These are phyloP conservation scores for Dendrolimus houi DNA, from an alignment of 2,888 invertebrate species.

Conservation along the genomic window DNA sequence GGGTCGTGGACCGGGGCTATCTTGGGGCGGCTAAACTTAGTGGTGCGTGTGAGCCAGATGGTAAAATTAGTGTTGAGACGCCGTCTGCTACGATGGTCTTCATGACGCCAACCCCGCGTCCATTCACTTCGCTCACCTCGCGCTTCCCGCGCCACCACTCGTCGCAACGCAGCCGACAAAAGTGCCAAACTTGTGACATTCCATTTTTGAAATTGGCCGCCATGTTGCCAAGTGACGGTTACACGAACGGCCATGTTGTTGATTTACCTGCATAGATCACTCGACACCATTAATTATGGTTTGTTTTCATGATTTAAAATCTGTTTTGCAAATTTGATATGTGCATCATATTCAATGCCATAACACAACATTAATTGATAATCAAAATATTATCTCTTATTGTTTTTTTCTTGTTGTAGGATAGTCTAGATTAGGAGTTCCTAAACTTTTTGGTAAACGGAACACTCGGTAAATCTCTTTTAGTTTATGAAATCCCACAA, in stretches of 20 bases:
- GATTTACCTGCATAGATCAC: slow-evolving; percentile 20
- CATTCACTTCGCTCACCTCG: slow-evolving; percentile 54
- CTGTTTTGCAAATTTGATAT: slow-evolving; percentile 4
- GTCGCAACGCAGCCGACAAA: slow-evolving; percentile 65
- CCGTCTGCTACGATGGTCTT: slow-evolving; percentile 65
- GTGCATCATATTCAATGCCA: too few species aligned
- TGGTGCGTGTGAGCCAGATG: slow-evolving; percentile 73
- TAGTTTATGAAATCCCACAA: too few species aligned
- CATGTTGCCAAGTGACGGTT: slow-evolving; percentile 43
- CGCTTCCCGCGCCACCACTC: slow-evolving; percentile 48
- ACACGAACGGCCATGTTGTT: slow-evolving; percentile 13
- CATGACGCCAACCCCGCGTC: slow-evolving; percentile 60
- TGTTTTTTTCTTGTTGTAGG: too few species aligned
- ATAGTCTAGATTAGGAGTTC: too few species aligned
- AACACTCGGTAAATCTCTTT: too few species aligned
- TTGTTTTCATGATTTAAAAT: slow-evolving; percentile 6
- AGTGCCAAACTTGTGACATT: slow-evolving; percentile 74
- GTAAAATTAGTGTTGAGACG: slow-evolving; percentile 75
- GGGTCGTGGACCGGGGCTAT: slow-evolving; percentile 77
- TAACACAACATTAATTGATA: too few species aligned
- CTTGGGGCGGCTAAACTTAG: slow-evolving; percentile 78
- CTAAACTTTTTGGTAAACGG: too few species aligned
- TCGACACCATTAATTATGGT: slow-evolving; percentile 5
- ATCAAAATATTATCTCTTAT: too few species aligned
- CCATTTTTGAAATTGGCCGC: slow-evolving; percentile 54